Evolutionary conservation across 37 sponge, comb jelly and placozoan genomes (phyloP).

Genomic region (Chondrosia reniformis): DNA sequence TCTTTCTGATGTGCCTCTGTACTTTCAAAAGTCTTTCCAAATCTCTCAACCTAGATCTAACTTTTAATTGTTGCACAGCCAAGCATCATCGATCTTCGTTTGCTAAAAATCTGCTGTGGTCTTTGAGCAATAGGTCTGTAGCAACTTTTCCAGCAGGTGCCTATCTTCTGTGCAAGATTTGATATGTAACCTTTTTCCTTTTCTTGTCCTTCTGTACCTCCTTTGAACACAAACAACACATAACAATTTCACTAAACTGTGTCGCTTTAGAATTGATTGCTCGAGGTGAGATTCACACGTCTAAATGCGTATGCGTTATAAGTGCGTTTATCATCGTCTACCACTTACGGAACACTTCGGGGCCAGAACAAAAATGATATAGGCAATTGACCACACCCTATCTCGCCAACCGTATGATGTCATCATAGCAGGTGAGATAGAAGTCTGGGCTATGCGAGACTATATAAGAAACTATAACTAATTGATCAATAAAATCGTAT

Average conservation of each 20-base stretch:
- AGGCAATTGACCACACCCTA: too few relatives aligned
- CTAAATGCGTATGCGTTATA: not conserved
- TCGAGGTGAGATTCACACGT: not conserved
- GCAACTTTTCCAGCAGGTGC: not conserved
- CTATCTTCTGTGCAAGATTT: not conserved
- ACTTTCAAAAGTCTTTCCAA: not conserved
- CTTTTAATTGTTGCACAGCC: conserved; percentile 16
- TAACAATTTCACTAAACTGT: not conserved
- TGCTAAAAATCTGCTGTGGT: not conserved
- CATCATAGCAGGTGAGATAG: too few relatives aligned
- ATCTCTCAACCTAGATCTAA: not conserved
- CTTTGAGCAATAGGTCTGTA: not conserved
- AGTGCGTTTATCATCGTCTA: not conserved
- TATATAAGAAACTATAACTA: too few relatives aligned
- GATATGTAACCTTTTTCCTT: conserved; percentile 13
- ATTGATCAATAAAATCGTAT: too few relatives aligned
- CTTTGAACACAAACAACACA: not conserved
- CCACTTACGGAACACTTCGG: too few relatives aligned
- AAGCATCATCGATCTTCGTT: not conserved
- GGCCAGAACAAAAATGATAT: too few relatives aligned
- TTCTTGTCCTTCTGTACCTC: not conserved
- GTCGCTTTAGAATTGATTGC: not conserved
- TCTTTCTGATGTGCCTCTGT: not conserved
- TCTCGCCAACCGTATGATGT: too few relatives aligned
- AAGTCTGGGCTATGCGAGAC: too few relatives aligned